Base-by-base conservation (phyloP, 1,140 invertebrate genomes). In the Sycophaga agraensis region DNA sequence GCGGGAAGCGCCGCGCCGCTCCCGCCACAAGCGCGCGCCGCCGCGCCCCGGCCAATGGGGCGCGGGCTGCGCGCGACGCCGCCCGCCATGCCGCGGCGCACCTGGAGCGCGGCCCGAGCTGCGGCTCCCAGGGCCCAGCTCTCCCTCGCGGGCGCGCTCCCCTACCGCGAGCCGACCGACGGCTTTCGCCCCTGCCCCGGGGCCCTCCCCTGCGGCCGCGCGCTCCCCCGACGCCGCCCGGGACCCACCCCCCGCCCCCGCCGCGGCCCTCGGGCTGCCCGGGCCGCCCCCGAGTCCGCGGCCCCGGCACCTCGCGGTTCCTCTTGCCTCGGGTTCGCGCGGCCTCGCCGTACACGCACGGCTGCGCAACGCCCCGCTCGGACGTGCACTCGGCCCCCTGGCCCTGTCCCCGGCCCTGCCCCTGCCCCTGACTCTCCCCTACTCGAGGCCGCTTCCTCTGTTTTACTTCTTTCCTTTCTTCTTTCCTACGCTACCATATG, bases 201-300 rank as follows among this genome's bases (percentile, higher is more conserved):
- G 17, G 26, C 55, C n/a, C 37, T 17, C 51, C 37, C 37, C 14
- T 39, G 35, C 50, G 26, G 48, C 4, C 4, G 11, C 26, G 26
- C 5, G 11, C 7, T 22, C 42, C 14, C 19, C 16, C 34, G 49
- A 22, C 49, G n/a, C n/a, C n/a, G n/a, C n/a, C n/a, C n/a, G n/a
- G n/a, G n/a, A n/a, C n/a, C n/a, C n/a, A n/a, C n/a, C n/a, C n/a
- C n/a, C n/a, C 42, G 50, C 16, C 37, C n/a, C 16, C 37, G 19
- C 26, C 26, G 19, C 24, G 53, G 53, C 39, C 45, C 40, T 40
- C 53, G 45, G 39, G 53, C 43, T 40, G 34, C 37, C 9, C 14
- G 7, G n/a, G 26, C n/a, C 26, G 12, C 4, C 26, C 24, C 12
- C 11, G 7, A 17, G 49, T 28, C 19, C 31, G 26, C n/a, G 28